Evolutionary conservation across 2,797 vertebrate genomes (phyloP).

Genomic region (Paguma larvata): DNA sequence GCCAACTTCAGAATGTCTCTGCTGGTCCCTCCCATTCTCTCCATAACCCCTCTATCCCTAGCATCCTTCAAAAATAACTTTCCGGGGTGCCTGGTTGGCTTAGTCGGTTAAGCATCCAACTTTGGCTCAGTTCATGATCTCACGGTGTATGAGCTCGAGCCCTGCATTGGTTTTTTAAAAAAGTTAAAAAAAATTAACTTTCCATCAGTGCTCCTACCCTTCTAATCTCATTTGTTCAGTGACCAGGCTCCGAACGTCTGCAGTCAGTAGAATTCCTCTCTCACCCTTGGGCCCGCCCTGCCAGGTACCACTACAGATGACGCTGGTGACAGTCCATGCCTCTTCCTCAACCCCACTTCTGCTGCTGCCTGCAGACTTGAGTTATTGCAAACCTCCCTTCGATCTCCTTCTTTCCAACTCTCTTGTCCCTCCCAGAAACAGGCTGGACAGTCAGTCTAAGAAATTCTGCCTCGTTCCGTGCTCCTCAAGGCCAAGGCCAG

Average conservation of each 20-base stretch:
- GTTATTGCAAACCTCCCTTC: not conserved
- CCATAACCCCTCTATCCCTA: not conserved
- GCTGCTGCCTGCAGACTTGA: fast-evolving
- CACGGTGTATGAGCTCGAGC: too few relatives aligned
- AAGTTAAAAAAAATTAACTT: not conserved
- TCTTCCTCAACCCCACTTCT: not conserved
- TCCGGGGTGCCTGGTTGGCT: too few relatives aligned
- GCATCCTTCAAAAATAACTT: not conserved
- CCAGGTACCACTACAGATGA: not conserved
- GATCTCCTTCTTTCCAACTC: not conserved
- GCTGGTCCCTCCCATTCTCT: not conserved
- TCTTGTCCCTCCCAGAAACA: not conserved
- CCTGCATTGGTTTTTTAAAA: too few relatives aligned
- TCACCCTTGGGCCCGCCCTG: not conserved
- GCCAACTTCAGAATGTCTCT: not conserved
- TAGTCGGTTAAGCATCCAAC: too few relatives aligned
- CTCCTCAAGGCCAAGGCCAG: not conserved
- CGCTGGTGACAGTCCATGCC: not conserved
- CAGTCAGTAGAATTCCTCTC: not conserved
- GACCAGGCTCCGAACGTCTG: not conserved
- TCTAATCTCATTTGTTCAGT: not conserved
- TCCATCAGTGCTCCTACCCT: not conserved
- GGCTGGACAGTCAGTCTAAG: not conserved
- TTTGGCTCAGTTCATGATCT: too few relatives aligned
- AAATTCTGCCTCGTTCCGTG: not conserved